phyloP scores from a whole-genome alignment of 1,140 invertebrate genomes.

The Chymomyza costata region DNA sequence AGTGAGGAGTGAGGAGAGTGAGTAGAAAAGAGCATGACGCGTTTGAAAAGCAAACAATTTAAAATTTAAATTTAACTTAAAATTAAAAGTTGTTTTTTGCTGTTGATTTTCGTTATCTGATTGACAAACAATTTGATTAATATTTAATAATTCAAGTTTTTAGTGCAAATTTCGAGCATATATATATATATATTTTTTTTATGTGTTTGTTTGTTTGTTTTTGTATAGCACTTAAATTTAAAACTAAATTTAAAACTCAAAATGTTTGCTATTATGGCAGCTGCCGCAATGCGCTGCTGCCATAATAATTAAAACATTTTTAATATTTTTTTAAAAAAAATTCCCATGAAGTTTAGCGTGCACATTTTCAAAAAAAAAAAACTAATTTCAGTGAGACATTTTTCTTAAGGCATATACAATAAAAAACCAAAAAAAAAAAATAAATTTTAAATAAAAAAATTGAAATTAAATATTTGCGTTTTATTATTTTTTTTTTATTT shows the following conservation, averaged over 20 bases:
- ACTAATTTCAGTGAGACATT: conserved; percentile 13
- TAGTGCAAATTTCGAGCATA: conserved; percentile 55
- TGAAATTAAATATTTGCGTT: too few species aligned
- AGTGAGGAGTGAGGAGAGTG: conserved; percentile 4
- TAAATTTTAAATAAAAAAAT: conserved; percentile 25
- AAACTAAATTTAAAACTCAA: not conserved
- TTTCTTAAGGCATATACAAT: conserved; percentile 26
- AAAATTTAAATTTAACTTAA: not conserved
- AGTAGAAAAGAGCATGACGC: conserved; percentile 12
- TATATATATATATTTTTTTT: conserved; percentile 29
- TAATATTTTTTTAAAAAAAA: not conserved
- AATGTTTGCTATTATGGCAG: conserved; percentile 29
- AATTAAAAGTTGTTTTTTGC: conserved; percentile 14
- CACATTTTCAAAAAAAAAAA: conserved; percentile 45
- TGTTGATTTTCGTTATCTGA: conserved; percentile 72
- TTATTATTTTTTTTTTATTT: conserved; percentile 8
- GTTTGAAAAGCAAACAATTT: conserved; percentile 5
- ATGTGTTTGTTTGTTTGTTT: conserved; percentile 14
- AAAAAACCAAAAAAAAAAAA: conserved; percentile 7
- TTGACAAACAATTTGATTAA: conserved; percentile 58
- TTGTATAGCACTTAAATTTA: conserved; percentile 7
- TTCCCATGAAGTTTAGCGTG: conserved; percentile 61
- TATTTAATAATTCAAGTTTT: conserved; percentile 69
- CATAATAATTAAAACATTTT: too few species aligned
- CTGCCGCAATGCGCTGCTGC: too few species aligned